Conservation (phyloP, 1,140 invertebrate species). For the Coelopa frigida region DNA sequence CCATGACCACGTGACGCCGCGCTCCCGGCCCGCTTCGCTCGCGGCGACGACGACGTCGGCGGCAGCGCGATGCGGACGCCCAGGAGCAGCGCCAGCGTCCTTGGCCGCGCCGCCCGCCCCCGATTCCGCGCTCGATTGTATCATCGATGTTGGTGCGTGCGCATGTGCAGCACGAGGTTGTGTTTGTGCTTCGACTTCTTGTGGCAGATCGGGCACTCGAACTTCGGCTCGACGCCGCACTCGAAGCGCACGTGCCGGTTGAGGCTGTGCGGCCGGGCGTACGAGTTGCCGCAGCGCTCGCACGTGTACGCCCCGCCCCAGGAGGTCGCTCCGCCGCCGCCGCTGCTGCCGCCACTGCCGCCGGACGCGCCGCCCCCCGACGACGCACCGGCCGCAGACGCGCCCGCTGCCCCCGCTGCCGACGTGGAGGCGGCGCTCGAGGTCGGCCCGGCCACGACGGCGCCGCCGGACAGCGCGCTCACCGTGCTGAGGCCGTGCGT, state of each 20-base stretch:
- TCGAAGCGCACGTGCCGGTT: slow-evolving; percentile 59
- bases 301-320: slow-evolving; percentile 44
- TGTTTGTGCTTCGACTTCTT: slow-evolving; percentile 55
- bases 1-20: too few relatives aligned
- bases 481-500: not conserved
- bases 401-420: slow-evolving; percentile 9
- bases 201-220: slow-evolving; percentile 53
- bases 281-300: slow-evolving; percentile 52
- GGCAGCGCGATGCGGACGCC: not conserved
- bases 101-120: not conserved
- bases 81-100: not conserved
- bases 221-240: slow-evolving; percentile 55
- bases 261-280: slow-evolving; percentile 53
- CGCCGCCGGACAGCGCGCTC: slow-evolving; percentile 11
- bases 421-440: slow-evolving; percentile 12
- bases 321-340: slow-evolving; percentile 10
- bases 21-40: too few relatives aligned
- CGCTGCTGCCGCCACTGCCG: slow-evolving; percentile 9
- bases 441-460: slow-evolving; percentile 11
- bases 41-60: too few relatives aligned
- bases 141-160: slow-evolving; percentile 50
- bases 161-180: slow-evolving; percentile 51
- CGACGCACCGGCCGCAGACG: slow-evolving; percentile 11
- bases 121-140: slow-evolving; percentile 24
- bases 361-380: slow-evolving; percentile 6